Base-by-base conservation (phyloP, 1,140 invertebrate species). In the Drosophila pectinifera region DNA sequence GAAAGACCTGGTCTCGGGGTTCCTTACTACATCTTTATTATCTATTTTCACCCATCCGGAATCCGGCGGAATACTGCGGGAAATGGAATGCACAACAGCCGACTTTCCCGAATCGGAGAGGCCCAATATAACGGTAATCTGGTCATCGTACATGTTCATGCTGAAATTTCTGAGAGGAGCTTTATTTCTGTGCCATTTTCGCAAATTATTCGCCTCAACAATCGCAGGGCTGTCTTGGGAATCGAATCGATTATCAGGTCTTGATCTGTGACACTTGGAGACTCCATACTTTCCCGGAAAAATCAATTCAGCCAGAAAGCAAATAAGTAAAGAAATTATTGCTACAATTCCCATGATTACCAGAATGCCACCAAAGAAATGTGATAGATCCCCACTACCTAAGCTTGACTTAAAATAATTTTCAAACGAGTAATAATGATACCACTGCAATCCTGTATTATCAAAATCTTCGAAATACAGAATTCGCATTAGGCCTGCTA, bases 81-180 rank as follows among this genome's bases (percentile, higher is more conserved):
- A 62, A n/a, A 68, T 20, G 4, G 28, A 36, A 10, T 62, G 42
- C n/a, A 41, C 6, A 4, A 26, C 11, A 3, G 57, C 16, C 4
- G 64, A 68, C 18, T 68, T 68, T 1, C 56, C 56, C 10, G 64
- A 68, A 34, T 51, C 28, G 3, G 64, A 53, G n/a, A 43, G 46
- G 11, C 65, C 65, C 18, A 68, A 36, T 16, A 62, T 24, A 7
- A 22, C 38, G 8, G 65, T 62, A 11, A 68, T 68, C 16, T 68
- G 65, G 42, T 68, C 57, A 11, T 68, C 57, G 22, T 68, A 68
- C 64, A 68, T 68, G 16, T 68, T 61, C 57, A 68, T 62, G 20
- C 11, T 16, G 13, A 68, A 68, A n/a, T 68, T 61, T 7, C n/a
- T 26, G 10, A 67, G n/a, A 14, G 36, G 20, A 1, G 13, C 8